Evolutionary conservation across 2,797 vertebrate genomes (phyloP), one percentile per base, ranked within the genome.

Genomic region (Remorina albescens): DNA sequence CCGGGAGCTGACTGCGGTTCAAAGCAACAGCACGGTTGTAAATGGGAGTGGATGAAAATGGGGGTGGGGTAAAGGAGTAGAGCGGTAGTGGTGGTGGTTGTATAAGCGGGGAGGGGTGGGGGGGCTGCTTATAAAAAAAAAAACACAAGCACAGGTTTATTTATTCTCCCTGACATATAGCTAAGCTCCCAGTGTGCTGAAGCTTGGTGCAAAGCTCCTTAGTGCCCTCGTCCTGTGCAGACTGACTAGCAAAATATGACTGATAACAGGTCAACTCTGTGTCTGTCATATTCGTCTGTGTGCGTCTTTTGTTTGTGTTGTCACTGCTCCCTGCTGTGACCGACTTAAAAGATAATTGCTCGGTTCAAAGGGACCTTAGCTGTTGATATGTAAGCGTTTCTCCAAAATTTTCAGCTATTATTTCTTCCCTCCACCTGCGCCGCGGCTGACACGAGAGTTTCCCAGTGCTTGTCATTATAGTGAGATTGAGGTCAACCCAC

Each of bases 71-170:
- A 2, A 42, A 32, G 64, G 21, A 25, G 23, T 21, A 25, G n/a
- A n/a, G 57, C 0, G 11, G 36, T 12, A 41, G 16, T 11, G 67
- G 44, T 50, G 66, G 63, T 70, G 51, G 59, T 67, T 30, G 30
- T 30, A 30, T 6, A 60, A 50, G 50, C 46, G 28, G 50, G 30
- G 3, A 23, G n/a, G 8, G 32, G 16, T 15, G 16, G 74, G 32
- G 53, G 18, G 32, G 36, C 10, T 83, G 83, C 79, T 82, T 83
- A 76, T n/a, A n/a, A n/a, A n/a, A n/a, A n/a, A n/a, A 84, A 90
- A 87, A 92, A 90, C 90, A 90, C 88, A 91, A 91, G 91, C 85
- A 88, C 86, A 82, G 90, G 88, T 92, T 94, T 93, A 88, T 92
- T 92, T 91, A 86, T 92, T 86, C 89, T 86, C 86, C 60, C 78